Conservation (phyloP, 2,113 vertebrate genomes). For the cat (Felis catus) region DNA sequence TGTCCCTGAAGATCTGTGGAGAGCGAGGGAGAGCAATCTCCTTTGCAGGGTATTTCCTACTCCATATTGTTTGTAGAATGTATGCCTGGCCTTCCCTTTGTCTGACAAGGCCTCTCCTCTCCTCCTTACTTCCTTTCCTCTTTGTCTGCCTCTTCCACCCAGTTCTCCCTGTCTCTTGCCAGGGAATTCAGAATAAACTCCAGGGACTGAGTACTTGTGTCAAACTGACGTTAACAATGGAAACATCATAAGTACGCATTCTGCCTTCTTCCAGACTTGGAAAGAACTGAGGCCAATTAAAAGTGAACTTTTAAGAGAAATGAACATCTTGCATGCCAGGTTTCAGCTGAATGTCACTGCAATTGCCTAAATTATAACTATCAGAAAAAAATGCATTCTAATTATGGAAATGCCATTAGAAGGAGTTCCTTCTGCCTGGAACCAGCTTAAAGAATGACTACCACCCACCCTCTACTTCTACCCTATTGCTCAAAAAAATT, state of each 20-base stretch:
- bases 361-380: constrained; percentile 78
- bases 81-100: not conserved
- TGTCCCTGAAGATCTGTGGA: not conserved
- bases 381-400: constrained; percentile 74
- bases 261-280: constrained; percentile 48
- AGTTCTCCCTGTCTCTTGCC: not conserved
- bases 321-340: constrained; percentile 80
- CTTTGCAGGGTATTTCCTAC: not conserved
- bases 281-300: constrained; percentile 75
- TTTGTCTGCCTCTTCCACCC: not conserved
- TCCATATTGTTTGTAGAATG: not conserved
- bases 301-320: constrained; percentile 80
- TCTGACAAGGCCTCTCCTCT: not conserved
- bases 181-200: constrained; percentile 37
- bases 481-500: not conserved
- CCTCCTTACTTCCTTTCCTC: not conserved
- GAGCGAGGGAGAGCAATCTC: not conserved
- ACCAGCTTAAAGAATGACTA: constrained; percentile 60
- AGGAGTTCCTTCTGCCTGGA: constrained; percentile 73
- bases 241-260: constrained; percentile 48
- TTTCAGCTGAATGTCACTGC: constrained; percentile 77
- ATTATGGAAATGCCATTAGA: constrained; percentile 78
- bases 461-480: constrained; percentile 57
- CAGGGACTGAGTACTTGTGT: constrained; percentile 18
- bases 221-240: constrained; percentile 32